Percentiles rank a stretch among this genome's conserved stretches.
Evolutionary conservation across 2,113 vertebrate species (phyloP).

Genomic region (Anoura caudifer): DNA sequence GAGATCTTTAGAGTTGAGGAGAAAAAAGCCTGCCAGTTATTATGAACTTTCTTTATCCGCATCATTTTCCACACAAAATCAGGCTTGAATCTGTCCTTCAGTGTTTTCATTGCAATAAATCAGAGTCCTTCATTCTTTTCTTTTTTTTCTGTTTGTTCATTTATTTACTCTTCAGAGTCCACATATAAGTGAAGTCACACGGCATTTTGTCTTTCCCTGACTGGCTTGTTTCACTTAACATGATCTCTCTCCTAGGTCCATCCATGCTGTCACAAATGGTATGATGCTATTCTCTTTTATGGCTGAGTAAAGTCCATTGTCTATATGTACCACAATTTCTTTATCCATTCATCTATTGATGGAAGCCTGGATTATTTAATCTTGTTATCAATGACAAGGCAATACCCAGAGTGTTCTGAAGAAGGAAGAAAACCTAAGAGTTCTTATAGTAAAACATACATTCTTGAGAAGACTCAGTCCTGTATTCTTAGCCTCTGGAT

Average conservation of each 20-base stretch:
- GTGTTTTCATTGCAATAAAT: background rate
- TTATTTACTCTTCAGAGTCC: too few relatives aligned
- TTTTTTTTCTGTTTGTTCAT: background rate
- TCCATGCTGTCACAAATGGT: background rate
- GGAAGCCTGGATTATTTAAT: too few relatives aligned
- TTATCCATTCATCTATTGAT: too few relatives aligned
- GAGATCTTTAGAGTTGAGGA: background rate
- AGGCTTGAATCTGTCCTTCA: background rate
- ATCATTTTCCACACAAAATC: background rate
- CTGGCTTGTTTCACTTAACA: background rate
- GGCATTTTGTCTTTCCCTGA: background rate
- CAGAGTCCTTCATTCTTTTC: background rate
- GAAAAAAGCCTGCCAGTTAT: background rate
- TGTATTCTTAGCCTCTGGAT: background rate
- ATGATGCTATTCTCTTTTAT: background rate
- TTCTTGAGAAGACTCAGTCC: background rate
- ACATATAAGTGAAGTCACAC: too few relatives aligned
- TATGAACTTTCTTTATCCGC: background rate
- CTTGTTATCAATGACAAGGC: too few relatives aligned
- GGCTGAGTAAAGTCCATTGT: background rate
- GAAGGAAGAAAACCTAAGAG: background rate
- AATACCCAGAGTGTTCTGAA: too few relatives aligned
- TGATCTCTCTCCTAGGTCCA: background rate
- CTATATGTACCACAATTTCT: too few relatives aligned
- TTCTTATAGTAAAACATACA: background rate